A percentile compares a stretch with the other conserved stretches of the same genome.
These are phyloP conservation scores for Rhadina sibilatrix DNA, from an alignment of 2,113 vertebrate species.

Conservation along the genomic window DNA sequence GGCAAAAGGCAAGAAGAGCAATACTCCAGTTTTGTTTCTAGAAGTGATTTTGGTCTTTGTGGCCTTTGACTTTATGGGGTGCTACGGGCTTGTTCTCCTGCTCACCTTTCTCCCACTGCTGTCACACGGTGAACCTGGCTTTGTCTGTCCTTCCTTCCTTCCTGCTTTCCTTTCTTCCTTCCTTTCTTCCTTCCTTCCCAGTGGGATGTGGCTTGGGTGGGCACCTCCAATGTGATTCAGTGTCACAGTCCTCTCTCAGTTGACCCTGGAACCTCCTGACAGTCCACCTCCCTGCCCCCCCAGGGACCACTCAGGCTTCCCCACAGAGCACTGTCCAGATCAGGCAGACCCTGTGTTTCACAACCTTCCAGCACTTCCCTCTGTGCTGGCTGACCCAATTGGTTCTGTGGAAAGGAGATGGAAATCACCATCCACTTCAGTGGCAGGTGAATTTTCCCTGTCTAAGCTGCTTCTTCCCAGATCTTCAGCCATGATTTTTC, in stretches of 20 bases:
- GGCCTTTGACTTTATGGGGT: neutral
- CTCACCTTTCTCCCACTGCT: neutral
- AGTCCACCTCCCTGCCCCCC: accelerated
- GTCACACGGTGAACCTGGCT: neutral
- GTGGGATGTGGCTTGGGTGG: neutral
- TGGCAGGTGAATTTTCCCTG: neutral
- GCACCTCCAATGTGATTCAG: neutral
- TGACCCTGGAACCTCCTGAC: neutral
- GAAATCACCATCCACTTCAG: neutral
- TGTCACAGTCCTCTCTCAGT: neutral
- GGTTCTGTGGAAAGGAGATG: neutral
- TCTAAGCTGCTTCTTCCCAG: neutral
- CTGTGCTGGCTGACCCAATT: neutral
- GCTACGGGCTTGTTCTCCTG: neutral
- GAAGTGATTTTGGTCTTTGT: neutral
- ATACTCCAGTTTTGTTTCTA: neutral
- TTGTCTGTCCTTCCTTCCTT: neutral
- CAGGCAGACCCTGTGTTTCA: neutral
- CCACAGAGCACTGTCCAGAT: accelerated
- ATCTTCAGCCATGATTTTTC: neutral
- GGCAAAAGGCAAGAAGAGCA: neutral
- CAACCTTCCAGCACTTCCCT: neutral
- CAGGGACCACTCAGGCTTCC: neutral
- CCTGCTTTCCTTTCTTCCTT: accelerated
- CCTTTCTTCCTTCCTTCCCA: neutral